Evolutionary conservation across 1,140 invertebrate genomes (phyloP), one percentile per base, ranked within the genome.

Genomic region (Drosophila varians): DNA sequence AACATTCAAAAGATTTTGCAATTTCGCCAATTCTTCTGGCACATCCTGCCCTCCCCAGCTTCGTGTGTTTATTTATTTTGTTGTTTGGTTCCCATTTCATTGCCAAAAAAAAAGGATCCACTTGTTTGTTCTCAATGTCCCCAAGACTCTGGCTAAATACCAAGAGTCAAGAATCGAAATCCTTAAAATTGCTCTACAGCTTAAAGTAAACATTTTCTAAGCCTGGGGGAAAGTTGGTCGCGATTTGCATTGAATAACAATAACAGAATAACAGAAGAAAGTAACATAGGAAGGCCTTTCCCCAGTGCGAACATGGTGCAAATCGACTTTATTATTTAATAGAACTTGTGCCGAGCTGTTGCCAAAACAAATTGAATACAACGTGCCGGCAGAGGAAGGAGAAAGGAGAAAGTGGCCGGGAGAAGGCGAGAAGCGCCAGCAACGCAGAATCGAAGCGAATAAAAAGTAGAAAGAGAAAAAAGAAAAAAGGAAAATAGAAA

Each of bases 241-340:
- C 40, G 16, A 73, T 83, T 82, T 82, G 58, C 78, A 77, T 82
- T 60, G 74, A 65, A 82, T 61, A 74, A 74, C 36, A 77, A 83
- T 75, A 77, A 83, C 60, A 64, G 40, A 77, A 83, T 75, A 77
- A 83, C 60, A 64, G 40, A 38, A 36, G 26, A 53, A 61, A 58
- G n/a, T n/a, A n/a, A n/a, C n/a, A 43, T 42, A 49, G 42, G 28
- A 34, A 40, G 19, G 56, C 45, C 11, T 31, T n/a, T 60, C 31
- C 28, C 28, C 25, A 48, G 48, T 40, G 55, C 51, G 56, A 86
- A 73, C 75, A 76, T 65, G 60, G 79, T 76, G 60, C 61, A 76
- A 86, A 86, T 87, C 82, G 77, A 80, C 66, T 87, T 87, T 86
- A 86, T 86, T 86, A 86, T 86, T 86, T 86, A 87, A 87, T 87